A percentile compares a stretch with the other conserved stretches of the same genome.
Evolutionary conservation across 2,797 vertebrate species (phyloP).

Genomic region (Prionace glauca): DNA sequence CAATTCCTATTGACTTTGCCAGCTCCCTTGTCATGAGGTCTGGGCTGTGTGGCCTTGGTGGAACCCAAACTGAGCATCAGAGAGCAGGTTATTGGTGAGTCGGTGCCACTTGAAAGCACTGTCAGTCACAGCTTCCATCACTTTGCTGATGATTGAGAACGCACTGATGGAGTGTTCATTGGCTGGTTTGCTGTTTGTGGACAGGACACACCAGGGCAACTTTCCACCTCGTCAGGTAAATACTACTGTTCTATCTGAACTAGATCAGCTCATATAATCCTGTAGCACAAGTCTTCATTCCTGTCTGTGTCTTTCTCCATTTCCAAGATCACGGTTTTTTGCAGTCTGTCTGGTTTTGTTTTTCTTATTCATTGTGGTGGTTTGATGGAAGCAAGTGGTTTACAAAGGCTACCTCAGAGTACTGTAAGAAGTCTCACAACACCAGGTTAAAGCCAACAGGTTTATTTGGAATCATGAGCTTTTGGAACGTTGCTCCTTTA

Average conservation of each 20-base stretch:
- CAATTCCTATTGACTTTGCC: background rate
- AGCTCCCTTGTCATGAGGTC: background rate
- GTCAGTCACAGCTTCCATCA: background rate
- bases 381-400: background rate
- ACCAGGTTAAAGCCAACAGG: no score
- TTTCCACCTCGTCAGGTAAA: background rate
- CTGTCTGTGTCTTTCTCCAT: background rate
- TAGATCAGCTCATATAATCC: background rate
- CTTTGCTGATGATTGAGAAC: background rate
- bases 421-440: background rate
- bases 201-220: background rate
- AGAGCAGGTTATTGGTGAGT: background rate
- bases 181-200: background rate
- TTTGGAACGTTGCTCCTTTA: no score
- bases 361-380: background rate
- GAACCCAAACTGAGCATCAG: background rate
- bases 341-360: background rate
- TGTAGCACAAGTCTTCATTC: background rate
- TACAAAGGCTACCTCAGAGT: background rate
- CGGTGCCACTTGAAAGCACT: background rate
- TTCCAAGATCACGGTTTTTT: background rate
- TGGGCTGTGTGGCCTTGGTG: background rate
- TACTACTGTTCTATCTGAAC: background rate
- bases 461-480: no score
- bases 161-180: background rate